Evolutionary conservation across 2,888 invertebrate genomes (phyloP), one percentile per base, ranked within the genome.

Genomic region (Tipula confusa): DNA sequence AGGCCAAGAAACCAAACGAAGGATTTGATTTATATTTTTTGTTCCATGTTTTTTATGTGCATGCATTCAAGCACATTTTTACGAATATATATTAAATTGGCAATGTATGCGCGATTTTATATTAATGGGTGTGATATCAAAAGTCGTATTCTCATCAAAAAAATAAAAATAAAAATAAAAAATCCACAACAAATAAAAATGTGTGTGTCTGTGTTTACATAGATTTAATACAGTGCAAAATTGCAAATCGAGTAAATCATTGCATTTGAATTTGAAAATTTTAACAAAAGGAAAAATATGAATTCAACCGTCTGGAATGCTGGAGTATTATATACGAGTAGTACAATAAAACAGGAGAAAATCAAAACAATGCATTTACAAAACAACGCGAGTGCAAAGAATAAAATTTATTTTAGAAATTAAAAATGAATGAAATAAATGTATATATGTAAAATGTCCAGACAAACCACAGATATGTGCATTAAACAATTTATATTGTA

Each of bases 1-100:
- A 64, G 64, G 64, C 64, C 64, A 64, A 64, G 64, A 64, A 64
- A 64, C 64, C 2, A 64, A 64, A 64, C 64, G 64, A 64, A 64
- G 24, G 64, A 64, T 64, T 64, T 64, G 18, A 24, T 64, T 64
- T 24, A 38, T 38, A 38, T 38, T 38, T 38, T 24, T 24, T 64
- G 24, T 64, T 64, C 24, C 24, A 64, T 64, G 9, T 64, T 64
- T 9, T 24, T 24, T 13, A 64, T 43, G 15, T 43, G 64, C 64
- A 64, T 24, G 64, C 64, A 24, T 64, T 64, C 64, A 24, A 18
- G 9, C 24, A 64, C 9, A 64, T 64, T 18, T 64, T 13, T 24
- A 64, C 9, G 24, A 64, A 64, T 24, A 43, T n/a, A n/a, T 15
- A 43, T 6, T 43, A 43, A 24, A 64, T 64, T 64, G 24, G 64